phyloP scores from a whole-genome alignment of 1,140 invertebrate genomes.

The Bombus difficillimus region DNA sequence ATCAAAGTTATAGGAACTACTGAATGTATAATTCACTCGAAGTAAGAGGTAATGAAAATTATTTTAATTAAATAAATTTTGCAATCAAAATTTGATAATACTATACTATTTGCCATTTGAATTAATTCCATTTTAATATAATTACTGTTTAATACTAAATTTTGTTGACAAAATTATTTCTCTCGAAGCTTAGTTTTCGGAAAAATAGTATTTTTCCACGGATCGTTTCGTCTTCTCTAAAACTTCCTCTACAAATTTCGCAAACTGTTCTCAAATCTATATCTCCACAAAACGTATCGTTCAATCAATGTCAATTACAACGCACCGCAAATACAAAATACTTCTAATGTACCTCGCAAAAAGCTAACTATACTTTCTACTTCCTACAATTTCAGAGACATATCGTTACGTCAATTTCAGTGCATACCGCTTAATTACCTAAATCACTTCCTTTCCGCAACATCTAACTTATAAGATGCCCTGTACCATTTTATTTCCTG shows the following conservation, averaged over 20 bases:
- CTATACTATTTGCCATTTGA: too few relatives aligned
- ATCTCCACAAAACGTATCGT: neutral
- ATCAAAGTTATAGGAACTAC: too few relatives aligned
- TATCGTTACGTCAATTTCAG: neutral
- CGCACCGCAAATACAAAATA: neutral
- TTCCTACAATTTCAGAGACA: neutral
- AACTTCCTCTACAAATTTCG: too few relatives aligned
- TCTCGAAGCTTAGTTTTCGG: neutral
- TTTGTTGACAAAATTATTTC: neutral
- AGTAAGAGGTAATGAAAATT: too few relatives aligned
- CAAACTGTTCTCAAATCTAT: neutral
- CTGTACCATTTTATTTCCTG: too few relatives aligned
- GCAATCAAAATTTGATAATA: too few relatives aligned
- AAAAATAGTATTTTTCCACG: too few relatives aligned
- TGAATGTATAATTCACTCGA: too few relatives aligned
- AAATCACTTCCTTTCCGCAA: neutral
- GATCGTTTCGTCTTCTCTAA: too few relatives aligned
- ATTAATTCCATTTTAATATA: neutral
- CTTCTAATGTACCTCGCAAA: neutral
- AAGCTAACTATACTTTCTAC: neutral
- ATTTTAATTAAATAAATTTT: too few relatives aligned
- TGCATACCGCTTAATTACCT: neutral
- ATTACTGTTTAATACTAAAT: neutral
- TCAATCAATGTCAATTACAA: neutral
- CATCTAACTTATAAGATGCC: neutral